Evolutionary conservation across 1,140 invertebrate genomes (phyloP), one percentile per base, ranked within the genome.

Genomic region (Tetragonula clypearis): DNA sequence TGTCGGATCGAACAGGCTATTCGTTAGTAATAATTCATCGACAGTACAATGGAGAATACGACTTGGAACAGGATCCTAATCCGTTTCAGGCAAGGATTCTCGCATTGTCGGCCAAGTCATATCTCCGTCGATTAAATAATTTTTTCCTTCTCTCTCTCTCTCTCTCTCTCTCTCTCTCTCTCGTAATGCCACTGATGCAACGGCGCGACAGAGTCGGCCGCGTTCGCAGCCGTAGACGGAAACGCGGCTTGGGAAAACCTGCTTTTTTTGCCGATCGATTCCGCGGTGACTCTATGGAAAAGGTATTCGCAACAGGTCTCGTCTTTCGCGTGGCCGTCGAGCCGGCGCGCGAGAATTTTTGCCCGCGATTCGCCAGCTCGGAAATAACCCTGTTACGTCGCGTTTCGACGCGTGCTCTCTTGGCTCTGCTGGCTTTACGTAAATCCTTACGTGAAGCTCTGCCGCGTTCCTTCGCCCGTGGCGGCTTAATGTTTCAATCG

Each of bases 221-320:
- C 21, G 17, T 49, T 58, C 53, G 53, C 60, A n/a, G 23, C 58
- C 26, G 49, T 62, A 62, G 78, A 89, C 84, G 87, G 87, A 89
- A 89, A 89, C 81, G 66, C 30, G 66, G 66, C 53, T 17, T 69
- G 84, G 84, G 69, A 88, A 89, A 88, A 89, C 88, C 87, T 89
- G 79, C 62, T 84, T 86, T 84, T 86, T 68, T 88, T 83, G 65
- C 79, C 49, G 69, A 23, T 53, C 66, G 35, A 55, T 49, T 17
- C 35, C 75, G 21, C 76, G 68, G 41, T 80, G 84, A 85, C 84
- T 68, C 12, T 30, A 74, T 53, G 23, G 68, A 85, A 49, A 53
- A 85, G 41, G 69, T 30, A 85, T 85, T 85, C 71, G 53, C 79
- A 23, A 75, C 60, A n/a, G 71, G 35, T 85, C 83, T 72, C 55